These are phyloP conservation scores for Diphyllodes magnificus DNA, from an alignment of 2,113 vertebrate species.

Conservation along the genomic window DNA sequence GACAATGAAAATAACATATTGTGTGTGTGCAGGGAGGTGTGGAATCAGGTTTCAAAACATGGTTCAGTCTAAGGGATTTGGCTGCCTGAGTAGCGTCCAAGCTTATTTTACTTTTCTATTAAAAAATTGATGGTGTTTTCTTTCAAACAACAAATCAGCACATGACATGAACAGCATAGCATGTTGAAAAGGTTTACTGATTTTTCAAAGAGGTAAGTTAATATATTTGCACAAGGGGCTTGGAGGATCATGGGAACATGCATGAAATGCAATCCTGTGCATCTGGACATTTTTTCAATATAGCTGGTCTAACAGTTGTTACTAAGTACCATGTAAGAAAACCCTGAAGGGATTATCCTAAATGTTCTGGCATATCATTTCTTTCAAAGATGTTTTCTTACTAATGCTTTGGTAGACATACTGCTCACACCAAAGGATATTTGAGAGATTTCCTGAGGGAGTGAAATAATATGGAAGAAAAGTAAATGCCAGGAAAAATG, in stretches of 20 bases:
- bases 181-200: not conserved
- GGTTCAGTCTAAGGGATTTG: not conserved
- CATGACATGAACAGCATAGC: not conserved
- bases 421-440: not conserved
- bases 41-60: not conserved
- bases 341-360: not conserved
- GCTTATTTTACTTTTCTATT: not conserved
- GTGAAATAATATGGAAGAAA: not conserved
- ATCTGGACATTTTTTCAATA: not conserved
- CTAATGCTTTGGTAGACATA: not conserved
- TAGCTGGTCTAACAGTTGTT: not conserved
- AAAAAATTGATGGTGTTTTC: not conserved
- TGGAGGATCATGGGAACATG: not conserved
- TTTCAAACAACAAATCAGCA: not conserved
- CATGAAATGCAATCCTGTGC: not conserved
- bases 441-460: not conserved
- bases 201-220: not conserved
- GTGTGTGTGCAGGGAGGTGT: not conserved
- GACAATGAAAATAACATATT: not conserved
- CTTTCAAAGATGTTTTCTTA: not conserved
- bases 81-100: not conserved
- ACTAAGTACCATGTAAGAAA: not conserved
- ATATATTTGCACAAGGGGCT: not conserved
- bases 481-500: not conserved
- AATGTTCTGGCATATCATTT: not conserved